Percentiles rank a stretch among this genome's conserved stretches.
Conservation (phyloP, 2,888 invertebrate genomes). For the Agrochola litura region DNA sequence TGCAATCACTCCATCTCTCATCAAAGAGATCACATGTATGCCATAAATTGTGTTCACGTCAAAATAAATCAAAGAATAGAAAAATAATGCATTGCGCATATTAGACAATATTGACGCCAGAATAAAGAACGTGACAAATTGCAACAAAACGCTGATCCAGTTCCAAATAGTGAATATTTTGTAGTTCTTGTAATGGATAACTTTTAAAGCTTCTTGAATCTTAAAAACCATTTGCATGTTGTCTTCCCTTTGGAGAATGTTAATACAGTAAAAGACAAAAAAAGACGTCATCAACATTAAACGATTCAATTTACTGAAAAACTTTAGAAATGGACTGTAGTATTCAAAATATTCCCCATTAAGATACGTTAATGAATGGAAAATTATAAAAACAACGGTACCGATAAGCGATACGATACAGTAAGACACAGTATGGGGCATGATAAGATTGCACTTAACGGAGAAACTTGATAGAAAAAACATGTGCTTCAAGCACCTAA, state of each 20-base stretch:
- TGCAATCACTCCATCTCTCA: constrained; percentile 12
- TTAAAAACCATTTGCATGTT: constrained; percentile 13
- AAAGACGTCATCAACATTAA: constrained; percentile 1
- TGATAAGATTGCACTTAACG: too few relatives aligned
- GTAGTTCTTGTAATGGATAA: neutral
- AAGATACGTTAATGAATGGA: too few relatives aligned
- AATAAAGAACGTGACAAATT: neutral
- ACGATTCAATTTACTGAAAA: neutral
- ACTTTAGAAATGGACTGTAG: too few relatives aligned
- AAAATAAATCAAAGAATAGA: constrained; percentile 18
- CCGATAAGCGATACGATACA: too few relatives aligned
- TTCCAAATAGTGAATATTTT: neutral
- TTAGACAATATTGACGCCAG: neutral
- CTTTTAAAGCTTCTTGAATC: constrained; percentile 18
- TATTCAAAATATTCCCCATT: too few relatives aligned
- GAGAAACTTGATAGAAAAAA: too few relatives aligned
- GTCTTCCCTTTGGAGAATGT: neutral
- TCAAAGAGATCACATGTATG: neutral
- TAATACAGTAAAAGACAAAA: constrained; percentile 11
- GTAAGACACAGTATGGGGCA: too few relatives aligned
- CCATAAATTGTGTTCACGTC: constrained; percentile 5
- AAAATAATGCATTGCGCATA: constrained; percentile 8
- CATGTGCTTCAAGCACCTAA: too few relatives aligned
- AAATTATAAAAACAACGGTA: too few relatives aligned
- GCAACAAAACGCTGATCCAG: constrained; percentile 2